Evolutionary conservation across 2,797 vertebrate genomes (phyloP).

Genomic region (Gambusia yucatana): DNA sequence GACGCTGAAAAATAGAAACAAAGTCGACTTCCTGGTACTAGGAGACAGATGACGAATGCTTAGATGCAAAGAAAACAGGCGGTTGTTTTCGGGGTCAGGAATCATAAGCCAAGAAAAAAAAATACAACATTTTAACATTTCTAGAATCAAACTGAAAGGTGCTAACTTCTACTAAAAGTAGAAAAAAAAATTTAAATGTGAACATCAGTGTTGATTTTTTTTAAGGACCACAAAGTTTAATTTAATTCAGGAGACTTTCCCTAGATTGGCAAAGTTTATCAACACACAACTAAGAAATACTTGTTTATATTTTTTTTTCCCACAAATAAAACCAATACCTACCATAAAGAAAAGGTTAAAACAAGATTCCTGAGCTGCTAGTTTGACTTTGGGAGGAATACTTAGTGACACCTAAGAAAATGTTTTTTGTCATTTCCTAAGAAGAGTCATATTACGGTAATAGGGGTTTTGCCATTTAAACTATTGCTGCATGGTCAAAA

Average conservation of each 20-base stretch:
- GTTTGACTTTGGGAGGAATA: not conserved
- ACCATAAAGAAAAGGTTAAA: not conserved
- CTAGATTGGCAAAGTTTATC: not conserved
- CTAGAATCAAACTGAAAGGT: not conserved
- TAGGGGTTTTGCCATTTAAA: not conserved
- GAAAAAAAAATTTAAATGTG: not conserved
- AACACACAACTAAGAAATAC: not conserved
- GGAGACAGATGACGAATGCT: constrained; percentile 46
- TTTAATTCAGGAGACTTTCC: not conserved
- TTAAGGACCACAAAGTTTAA: not conserved
- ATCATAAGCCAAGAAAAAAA: constrained; percentile 32
- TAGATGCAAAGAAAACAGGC: constrained; percentile 43
- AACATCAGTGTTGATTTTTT: not conserved
- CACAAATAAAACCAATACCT: not conserved
- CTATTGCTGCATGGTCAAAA: not conserved
- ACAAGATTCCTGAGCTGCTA: not conserved
- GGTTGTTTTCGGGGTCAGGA: constrained; percentile 30
- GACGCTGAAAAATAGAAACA: constrained; percentile 70
- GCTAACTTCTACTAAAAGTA: not conserved
- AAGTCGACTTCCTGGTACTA: constrained; percentile 62
- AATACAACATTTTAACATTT: not conserved
- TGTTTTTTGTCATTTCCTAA: not conserved
- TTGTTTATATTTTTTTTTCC: not conserved
- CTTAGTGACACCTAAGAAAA: not conserved
- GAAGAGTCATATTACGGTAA: not conserved